phyloP scores from a whole-genome alignment of 2,888 invertebrate species.

The Drosophila paramelanica region DNA sequence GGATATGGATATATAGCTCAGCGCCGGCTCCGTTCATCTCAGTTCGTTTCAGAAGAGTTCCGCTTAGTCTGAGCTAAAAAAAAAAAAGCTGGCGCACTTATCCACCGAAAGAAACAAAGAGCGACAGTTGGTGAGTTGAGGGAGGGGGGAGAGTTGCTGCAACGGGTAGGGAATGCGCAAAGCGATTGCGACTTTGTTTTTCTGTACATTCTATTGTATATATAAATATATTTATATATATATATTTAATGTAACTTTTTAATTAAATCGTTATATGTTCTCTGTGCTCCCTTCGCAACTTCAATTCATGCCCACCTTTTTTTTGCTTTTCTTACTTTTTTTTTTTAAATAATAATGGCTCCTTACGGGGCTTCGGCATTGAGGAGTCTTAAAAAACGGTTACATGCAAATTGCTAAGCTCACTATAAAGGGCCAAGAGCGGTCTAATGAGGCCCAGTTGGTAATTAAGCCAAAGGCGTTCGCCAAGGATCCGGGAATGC shows the following conservation, averaged over 20 bases:
- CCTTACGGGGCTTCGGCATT: conserved; percentile 25
- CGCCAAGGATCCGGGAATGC: conserved; percentile 10
- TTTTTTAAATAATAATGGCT: conserved; percentile 62
- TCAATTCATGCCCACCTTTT: neutral
- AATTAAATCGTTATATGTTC: conserved; percentile 71
- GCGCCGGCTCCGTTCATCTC: conserved; percentile 14
- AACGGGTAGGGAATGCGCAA: conserved; percentile 13
- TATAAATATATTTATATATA: neutral
- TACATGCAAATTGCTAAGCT: conserved; percentile 60
- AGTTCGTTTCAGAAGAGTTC: conserved; percentile 13
- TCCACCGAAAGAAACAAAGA: conserved; percentile 1
- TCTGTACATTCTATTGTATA: conserved; percentile 30
- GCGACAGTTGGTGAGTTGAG: neutral
- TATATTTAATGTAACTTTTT: conserved; percentile 76
- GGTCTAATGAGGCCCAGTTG: conserved; percentile 46
- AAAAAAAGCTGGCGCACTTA: conserved; percentile 7
- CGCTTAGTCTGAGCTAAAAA: conserved; percentile 22
- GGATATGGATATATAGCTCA: conserved; percentile 38
- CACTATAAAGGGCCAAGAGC: conserved; percentile 4
- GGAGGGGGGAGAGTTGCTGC: neutral
- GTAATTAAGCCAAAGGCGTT: conserved; percentile 42
- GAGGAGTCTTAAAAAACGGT: conserved; percentile 45
- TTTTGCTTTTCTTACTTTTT: neutral
- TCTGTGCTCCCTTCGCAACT: conserved; percentile 3
- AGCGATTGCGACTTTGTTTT: conserved; percentile 47